Evolutionary conservation across 2,888 invertebrate species (phyloP).

Genomic region (Neuroscelio doddi): DNA sequence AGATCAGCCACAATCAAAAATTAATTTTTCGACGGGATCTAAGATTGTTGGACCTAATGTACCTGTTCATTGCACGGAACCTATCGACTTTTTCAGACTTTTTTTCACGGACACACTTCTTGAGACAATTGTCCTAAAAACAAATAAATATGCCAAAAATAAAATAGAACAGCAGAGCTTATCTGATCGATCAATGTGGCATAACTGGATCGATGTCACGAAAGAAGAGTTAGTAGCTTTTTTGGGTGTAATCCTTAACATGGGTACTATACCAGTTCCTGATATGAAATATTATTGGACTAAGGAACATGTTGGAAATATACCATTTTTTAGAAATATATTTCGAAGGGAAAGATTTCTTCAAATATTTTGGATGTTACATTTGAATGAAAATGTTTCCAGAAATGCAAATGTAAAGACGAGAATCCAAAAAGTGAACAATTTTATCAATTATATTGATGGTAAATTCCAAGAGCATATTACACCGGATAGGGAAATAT

Average conservation of each 20-base stretch:
- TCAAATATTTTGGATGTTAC: constrained; percentile 43
- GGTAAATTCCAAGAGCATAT: constrained; percentile 16
- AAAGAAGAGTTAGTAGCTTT: constrained; percentile 42
- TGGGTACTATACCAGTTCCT: constrained; percentile 38
- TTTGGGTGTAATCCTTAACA: constrained; percentile 45
- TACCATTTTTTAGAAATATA: constrained; percentile 40
- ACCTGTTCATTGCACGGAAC: too few relatives aligned
- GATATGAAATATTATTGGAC: constrained; percentile 30
- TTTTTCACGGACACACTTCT: too few relatives aligned
- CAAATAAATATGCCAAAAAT: too few relatives aligned
- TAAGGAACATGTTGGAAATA: constrained; percentile 8
- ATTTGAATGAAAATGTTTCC: constrained; percentile 15
- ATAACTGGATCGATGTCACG: too few relatives aligned
- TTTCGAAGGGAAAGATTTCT: constrained; percentile 44
- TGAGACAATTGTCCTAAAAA: too few relatives aligned
- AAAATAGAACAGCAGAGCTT: too few relatives aligned
- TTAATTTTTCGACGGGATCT: too few relatives aligned
- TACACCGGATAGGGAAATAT: constrained; percentile 5
- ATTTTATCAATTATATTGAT: constrained; percentile 20
- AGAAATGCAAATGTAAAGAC: neutral
- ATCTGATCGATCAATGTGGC: too few relatives aligned
- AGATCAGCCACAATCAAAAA: too few relatives aligned
- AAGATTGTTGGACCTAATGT: too few relatives aligned
- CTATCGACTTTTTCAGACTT: too few relatives aligned
- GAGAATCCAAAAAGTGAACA: constrained; percentile 1